These are phyloP conservation scores for Hippocampus zosterae DNA, from an alignment of 2,113 vertebrate species.

Conservation along the genomic window DNA sequence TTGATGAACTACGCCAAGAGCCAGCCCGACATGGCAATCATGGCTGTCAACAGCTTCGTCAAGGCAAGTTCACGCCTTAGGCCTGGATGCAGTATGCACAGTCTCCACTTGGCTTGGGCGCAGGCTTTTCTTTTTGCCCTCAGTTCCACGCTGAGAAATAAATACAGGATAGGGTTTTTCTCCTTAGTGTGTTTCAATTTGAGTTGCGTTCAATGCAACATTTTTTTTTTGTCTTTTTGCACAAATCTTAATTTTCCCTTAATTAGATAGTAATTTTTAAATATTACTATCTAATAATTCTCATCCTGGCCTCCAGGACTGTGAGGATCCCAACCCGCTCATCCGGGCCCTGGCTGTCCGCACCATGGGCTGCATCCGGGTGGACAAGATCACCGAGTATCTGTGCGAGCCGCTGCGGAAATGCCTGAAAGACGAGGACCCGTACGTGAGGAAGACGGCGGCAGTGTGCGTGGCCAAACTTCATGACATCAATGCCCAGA, in stretches of 20 bases:
- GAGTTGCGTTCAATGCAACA: too few species aligned
- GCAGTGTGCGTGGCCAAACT: constrained; percentile 97
- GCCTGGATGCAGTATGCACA: neutral
- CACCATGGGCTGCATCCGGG: constrained; percentile 97
- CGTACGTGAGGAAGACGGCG: constrained; percentile 94
- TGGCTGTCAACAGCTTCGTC: constrained; percentile 99
- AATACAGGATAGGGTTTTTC: neutral
- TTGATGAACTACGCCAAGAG: constrained; percentile 99
- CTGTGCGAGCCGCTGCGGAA: constrained; percentile 96
- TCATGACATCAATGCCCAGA: constrained; percentile 98
- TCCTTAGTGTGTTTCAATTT: neutral
- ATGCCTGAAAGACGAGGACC: constrained; percentile 97
- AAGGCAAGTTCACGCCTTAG: constrained; percentile 74
- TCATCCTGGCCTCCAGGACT: constrained; percentile 74
- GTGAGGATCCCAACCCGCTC: constrained; percentile 97
- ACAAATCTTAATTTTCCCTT: too few species aligned
- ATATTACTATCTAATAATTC: neutral
- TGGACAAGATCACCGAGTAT: constrained; percentile 98
- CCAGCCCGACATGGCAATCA: constrained; percentile 99
- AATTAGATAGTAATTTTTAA: too few species aligned
- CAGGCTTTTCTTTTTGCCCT: neutral
- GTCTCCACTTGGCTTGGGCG: neutral
- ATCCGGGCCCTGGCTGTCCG: constrained; percentile 96
- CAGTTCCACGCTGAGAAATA: neutral
- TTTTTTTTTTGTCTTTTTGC: too few species aligned